A percentile compares a stretch with the other conserved stretches of the same genome.
Evolutionary conservation across 2,113 vertebrate species (phyloP).

Genomic region (Polyodon spathula): DNA sequence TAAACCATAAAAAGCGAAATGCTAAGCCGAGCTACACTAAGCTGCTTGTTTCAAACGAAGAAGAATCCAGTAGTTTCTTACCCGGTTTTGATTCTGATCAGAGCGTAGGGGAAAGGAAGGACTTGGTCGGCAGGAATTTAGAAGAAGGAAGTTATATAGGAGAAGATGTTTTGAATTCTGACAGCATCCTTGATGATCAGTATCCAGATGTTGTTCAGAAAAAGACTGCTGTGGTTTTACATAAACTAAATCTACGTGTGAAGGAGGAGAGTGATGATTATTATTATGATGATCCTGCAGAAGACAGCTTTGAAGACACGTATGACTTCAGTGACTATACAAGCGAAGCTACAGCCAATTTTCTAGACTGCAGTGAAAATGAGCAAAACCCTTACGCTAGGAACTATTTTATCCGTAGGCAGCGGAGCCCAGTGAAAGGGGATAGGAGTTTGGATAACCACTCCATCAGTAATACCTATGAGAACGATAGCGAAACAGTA

Average conservation of each 20-base stretch:
- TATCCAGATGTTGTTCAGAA: slow-evolving; percentile 73
- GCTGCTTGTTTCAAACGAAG: slow-evolving; percentile 54
- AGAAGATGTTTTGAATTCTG: too few species aligned
- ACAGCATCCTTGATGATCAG: slow-evolving; percentile 22
- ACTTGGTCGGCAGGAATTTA: slow-evolving; percentile 45
- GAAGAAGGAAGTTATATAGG: slow-evolving; percentile 50
- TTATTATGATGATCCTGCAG: slow-evolving; percentile 41
- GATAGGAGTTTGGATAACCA: slow-evolving; percentile 18
- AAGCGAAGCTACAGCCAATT: slow-evolving; percentile 24
- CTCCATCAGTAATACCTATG: slow-evolving; percentile 12
- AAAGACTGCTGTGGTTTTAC: slow-evolving; percentile 70
- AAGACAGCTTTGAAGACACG: slow-evolving; percentile 27
- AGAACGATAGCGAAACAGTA: slow-evolving; percentile 32
- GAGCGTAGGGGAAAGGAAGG: slow-evolving; percentile 51
- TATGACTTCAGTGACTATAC: slow-evolving; percentile 25
- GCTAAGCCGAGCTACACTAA: slow-evolving; percentile 50
- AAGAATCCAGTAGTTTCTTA: slow-evolving; percentile 60
- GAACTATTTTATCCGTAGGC: slow-evolving; percentile 36
- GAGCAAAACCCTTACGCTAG: slow-evolving; percentile 32
- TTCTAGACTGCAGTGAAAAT: slow-evolving; percentile 33
- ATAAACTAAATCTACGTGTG: slow-evolving; percentile 60
- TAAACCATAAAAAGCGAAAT: slow-evolving; percentile 65
- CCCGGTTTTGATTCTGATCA: slow-evolving; percentile 50
- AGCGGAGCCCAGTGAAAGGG: slow-evolving; percentile 31
- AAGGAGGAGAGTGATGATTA: slow-evolving; percentile 22